A percentile compares a stretch with the other conserved stretches of the same genome.
These are phyloP conservation scores for Corythucha ciliata DNA, from an alignment of 2,888 invertebrate genomes.

Conservation along the genomic window DNA sequence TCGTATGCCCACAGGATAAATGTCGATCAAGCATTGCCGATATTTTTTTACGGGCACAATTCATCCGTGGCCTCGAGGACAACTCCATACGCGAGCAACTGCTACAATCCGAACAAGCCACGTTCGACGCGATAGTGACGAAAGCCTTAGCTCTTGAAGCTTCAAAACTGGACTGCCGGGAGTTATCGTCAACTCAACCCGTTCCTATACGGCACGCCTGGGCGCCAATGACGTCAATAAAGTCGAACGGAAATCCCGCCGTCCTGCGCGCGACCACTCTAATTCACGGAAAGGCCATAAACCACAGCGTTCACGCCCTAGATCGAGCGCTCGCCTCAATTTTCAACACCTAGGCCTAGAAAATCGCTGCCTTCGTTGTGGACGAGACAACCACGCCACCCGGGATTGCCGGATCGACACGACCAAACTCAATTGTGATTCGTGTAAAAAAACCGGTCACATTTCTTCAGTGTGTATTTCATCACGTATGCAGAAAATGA, in stretches of 20 bases:
- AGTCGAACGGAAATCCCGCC: neutral
- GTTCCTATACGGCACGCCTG: neutral
- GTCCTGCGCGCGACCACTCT: no score
- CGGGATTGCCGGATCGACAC: neutral
- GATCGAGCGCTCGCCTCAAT: constrained; percentile 1
- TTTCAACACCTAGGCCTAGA: constrained; percentile 11
- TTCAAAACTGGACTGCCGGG: constrained; percentile 5
- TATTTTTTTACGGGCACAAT: constrained; percentile 7
- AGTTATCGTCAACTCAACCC: neutral
- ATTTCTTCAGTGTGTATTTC: constrained; percentile 1
- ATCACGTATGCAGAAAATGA: neutral
- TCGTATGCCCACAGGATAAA: neutral
- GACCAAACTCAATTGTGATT: constrained; percentile 1
- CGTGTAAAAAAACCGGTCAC: constrained; percentile 8
- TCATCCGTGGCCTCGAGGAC: constrained; percentile 12
- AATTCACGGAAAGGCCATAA: no score
- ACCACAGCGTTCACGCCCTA: no score
- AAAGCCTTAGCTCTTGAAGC: constrained; percentile 17
- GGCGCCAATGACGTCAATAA: neutral
- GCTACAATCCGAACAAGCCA: neutral
- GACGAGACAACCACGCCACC: neutral
- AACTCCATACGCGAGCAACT: constrained; percentile 3
- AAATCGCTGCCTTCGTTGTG: constrained; percentile 4
- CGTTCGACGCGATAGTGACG: constrained; percentile 6
- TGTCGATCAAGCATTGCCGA: constrained; percentile 2